phyloP scores from a whole-genome alignment of 2,113 vertebrate species.

The Catharus bicknelli region DNA sequence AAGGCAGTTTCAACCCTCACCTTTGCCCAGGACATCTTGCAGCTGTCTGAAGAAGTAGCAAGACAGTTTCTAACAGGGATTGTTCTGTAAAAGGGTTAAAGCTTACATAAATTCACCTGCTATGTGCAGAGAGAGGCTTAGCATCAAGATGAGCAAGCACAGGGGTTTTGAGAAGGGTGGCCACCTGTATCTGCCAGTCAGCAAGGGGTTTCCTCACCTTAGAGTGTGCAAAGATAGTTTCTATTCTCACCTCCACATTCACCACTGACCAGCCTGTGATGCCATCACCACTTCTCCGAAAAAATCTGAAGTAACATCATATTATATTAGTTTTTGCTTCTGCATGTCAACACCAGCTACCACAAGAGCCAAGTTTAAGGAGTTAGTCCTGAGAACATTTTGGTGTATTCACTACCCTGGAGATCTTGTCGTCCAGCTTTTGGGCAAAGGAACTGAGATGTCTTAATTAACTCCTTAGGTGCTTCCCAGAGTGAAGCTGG shows the following conservation, averaged over 20 bases:
- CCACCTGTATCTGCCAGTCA: not conserved
- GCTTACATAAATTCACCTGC: not conserved
- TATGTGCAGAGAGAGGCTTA: not conserved
- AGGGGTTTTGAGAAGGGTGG: not conserved
- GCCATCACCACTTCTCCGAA: not conserved
- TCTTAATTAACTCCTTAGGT: not conserved
- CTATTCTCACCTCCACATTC: not conserved
- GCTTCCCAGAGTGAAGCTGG: not conserved
- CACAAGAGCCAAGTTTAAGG: not conserved
- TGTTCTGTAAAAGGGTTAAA: not conserved
- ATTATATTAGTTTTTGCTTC: not conserved
- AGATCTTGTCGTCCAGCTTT: not conserved
- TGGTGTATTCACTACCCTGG: not conserved
- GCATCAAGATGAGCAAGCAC: not conserved
- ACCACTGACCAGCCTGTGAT: not conserved
- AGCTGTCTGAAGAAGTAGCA: not conserved
- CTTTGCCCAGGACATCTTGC: not conserved
- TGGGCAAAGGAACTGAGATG: not conserved
- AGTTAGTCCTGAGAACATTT: not conserved
- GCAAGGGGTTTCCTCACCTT: not conserved
- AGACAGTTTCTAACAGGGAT: not conserved
- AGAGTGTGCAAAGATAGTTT: not conserved
- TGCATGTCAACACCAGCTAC: not conserved
- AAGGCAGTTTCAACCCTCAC: not conserved
- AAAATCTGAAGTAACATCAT: not conserved